These are phyloP conservation scores for Sarotherodon lohbergeri DNA, from an alignment of 2,113 vertebrate species.

Conservation along the genomic window DNA sequence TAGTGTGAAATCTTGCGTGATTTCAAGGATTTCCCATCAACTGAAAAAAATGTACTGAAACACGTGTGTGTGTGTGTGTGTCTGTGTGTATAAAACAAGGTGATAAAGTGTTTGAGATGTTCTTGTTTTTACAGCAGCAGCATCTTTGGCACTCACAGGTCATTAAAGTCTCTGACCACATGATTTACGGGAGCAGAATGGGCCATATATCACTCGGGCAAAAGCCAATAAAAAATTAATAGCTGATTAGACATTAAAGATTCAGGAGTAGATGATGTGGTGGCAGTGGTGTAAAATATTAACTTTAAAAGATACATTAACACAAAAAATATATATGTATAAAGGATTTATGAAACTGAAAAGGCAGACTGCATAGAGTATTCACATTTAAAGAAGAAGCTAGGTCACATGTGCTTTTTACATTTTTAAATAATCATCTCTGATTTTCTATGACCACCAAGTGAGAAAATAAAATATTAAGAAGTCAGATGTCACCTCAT, in stretches of 20 bases:
- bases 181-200: neutral
- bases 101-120: neutral
- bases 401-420: neutral
- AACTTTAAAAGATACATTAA: neutral
- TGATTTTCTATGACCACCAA: neutral
- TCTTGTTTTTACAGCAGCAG: neutral
- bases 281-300: neutral
- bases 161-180: neutral
- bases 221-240: conserved; percentile 21
- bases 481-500: neutral
- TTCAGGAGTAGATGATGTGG: neutral
- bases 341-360: neutral
- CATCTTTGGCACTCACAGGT: neutral
- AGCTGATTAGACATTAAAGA: conserved; percentile 6
- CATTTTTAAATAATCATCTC: neutral
- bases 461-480: neutral
- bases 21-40: neutral
- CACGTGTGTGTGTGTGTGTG: neutral
- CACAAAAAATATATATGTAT: neutral
- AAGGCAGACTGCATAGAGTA: neutral
- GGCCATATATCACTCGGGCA: neutral
- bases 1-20: neutral
- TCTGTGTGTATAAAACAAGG: neutral
- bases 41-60: neutral
- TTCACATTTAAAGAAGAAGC: neutral